Percentiles rank a stretch among this genome's conserved stretches.
These are phyloP conservation scores for Dromococcyx pavoninus DNA, from an alignment of 2,797 vertebrate genomes.

Conservation along the genomic window DNA sequence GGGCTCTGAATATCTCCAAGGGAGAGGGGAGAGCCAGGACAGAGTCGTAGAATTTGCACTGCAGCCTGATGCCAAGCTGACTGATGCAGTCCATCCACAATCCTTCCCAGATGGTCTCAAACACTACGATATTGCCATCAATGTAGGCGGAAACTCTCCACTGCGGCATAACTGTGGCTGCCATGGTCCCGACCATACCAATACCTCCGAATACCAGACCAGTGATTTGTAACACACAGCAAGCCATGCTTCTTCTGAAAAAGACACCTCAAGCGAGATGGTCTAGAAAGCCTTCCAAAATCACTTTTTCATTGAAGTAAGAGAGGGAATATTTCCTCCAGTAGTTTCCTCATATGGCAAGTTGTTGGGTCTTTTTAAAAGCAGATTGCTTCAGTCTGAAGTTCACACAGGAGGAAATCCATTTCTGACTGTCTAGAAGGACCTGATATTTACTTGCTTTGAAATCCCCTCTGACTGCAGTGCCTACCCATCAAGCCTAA, in stretches of 20 bases:
- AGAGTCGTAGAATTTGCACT: constrained; percentile 78
- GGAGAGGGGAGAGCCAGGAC: constrained; percentile 76
- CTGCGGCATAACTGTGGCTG: constrained; percentile 90
- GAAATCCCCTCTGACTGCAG: background rate
- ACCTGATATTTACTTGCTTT: constrained; percentile 32
- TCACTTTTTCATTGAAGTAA: background rate
- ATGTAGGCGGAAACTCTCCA: constrained; percentile 92
- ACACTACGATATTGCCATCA: constrained; percentile 89
- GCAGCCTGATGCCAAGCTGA: constrained; percentile 84
- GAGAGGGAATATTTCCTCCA: background rate
- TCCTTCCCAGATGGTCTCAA: constrained; percentile 91
- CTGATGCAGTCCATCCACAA: constrained; percentile 93
- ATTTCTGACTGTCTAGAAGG: background rate
- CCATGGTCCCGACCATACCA: constrained; percentile 83
- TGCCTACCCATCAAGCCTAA: constrained; percentile 12
- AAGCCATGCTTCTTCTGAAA: constrained; percentile 60
- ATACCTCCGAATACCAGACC: constrained; percentile 81
- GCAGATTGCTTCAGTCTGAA: background rate
- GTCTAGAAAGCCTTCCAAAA: background rate
- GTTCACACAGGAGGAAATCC: background rate
- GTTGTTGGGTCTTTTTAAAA: background rate
- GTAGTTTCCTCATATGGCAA: background rate
- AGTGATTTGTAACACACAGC: constrained; percentile 79
- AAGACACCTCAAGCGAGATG: background rate
- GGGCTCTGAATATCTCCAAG: constrained; percentile 83